Evolutionary conservation across 2,797 vertebrate genomes (phyloP).

Genomic region (Corythornis leucogaster): DNA sequence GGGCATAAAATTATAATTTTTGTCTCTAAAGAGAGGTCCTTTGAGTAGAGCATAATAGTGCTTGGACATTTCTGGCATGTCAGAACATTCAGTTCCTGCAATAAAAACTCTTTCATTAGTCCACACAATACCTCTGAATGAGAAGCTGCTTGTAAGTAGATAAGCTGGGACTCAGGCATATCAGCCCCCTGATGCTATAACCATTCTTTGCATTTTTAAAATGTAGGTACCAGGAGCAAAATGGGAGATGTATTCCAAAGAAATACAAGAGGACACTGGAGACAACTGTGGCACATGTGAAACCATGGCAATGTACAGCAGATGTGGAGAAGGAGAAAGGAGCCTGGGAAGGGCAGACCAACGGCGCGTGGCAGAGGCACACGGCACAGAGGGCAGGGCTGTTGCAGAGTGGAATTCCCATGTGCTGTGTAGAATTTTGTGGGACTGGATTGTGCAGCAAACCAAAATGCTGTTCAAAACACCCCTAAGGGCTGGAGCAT

Average conservation of each 20-base stretch:
- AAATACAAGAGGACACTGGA: neutral
- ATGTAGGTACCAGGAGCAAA: neutral
- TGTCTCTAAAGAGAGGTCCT: constrained; percentile 73
- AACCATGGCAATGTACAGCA: neutral
- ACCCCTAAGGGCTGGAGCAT: neutral
- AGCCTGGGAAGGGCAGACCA: neutral
- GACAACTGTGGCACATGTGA: neutral
- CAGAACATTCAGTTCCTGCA: constrained; percentile 75
- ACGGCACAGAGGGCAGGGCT: neutral
- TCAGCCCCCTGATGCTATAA: neutral
- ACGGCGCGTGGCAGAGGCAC: neutral
- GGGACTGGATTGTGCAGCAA: neutral
- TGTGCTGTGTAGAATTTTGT: neutral
- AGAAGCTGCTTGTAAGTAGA: constrained; percentile 42
- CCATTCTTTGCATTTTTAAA: neutral
- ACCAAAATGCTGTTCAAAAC: neutral
- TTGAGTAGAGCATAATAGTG: constrained; percentile 68
- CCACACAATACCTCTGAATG: constrained; percentile 47
- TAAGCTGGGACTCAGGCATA: constrained; percentile 34
- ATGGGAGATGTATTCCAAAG: neutral
- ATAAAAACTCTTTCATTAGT: constrained; percentile 63
- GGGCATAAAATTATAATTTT: constrained; percentile 75
- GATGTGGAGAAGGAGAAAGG: neutral
- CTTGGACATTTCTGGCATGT: constrained; percentile 72
- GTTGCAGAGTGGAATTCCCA: neutral